phyloP scores from a whole-genome alignment of 2,888 invertebrate genomes.

The Cosmia pyralina region DNA sequence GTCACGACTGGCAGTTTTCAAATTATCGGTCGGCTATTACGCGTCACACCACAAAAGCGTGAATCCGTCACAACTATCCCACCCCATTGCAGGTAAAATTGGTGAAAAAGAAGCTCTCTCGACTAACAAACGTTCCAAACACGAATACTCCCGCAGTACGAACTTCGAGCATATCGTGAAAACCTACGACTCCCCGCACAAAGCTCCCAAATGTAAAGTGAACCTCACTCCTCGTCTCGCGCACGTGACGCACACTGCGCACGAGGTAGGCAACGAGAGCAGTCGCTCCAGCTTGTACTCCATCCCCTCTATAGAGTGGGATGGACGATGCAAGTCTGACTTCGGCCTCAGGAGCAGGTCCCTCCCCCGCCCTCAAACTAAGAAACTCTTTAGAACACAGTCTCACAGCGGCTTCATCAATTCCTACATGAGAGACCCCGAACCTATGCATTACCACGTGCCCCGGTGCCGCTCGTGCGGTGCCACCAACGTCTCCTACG shows the following conservation, averaged over 20 bases:
- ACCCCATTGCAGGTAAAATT: constrained; percentile 76
- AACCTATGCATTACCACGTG: constrained; percentile 84
- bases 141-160: constrained; percentile 78
- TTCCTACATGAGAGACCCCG: constrained; percentile 80
- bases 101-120: constrained; percentile 68
- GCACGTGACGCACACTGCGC: constrained; percentile 51
- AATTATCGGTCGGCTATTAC: constrained; percentile 2
- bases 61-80: constrained; percentile 34
- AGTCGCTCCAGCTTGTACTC: constrained; percentile 82
- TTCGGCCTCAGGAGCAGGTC: constrained; percentile 76
- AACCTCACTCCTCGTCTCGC: constrained; percentile 73
- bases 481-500: constrained; percentile 72
- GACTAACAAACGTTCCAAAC: constrained; percentile 74
- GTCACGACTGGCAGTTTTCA: not conserved
- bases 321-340: constrained; percentile 77
- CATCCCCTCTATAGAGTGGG: constrained; percentile 84
- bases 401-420: constrained; percentile 86
- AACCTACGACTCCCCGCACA: constrained; percentile 72
- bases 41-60: constrained; percentile 5
- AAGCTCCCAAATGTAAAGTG: constrained; percentile 82
- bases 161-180: constrained; percentile 78
- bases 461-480: constrained; percentile 82
- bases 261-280: constrained; percentile 70
- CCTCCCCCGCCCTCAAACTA: constrained; percentile 71
- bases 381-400: constrained; percentile 79